Evolutionary conservation across 1,140 invertebrate genomes (phyloP).

Genomic region (Ooceraea biroi): DNA sequence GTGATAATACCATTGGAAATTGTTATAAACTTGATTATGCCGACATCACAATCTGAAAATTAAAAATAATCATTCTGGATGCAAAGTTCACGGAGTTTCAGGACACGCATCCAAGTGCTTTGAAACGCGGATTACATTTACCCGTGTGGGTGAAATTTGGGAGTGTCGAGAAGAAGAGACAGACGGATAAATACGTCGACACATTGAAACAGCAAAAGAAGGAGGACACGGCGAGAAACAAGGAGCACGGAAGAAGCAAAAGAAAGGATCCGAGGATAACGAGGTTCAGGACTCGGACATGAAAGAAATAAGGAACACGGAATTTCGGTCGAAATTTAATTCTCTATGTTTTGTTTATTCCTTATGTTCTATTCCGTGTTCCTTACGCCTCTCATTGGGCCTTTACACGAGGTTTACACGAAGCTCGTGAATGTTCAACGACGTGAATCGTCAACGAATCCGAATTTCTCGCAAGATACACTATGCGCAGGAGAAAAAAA

Average conservation of each 20-base stretch:
- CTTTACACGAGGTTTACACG: too few relatives aligned
- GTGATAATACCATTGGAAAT: too few relatives aligned
- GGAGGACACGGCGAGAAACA: not conserved
- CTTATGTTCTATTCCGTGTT: too few relatives aligned
- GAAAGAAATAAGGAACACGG: too few relatives aligned
- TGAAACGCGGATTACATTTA: not conserved
- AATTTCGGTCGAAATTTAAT: too few relatives aligned
- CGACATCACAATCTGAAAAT: too few relatives aligned
- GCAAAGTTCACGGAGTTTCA: too few relatives aligned
- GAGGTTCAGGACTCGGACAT: too few relatives aligned
- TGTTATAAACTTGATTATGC: too few relatives aligned
- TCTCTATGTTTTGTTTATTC: too few relatives aligned
- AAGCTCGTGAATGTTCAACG: constrained; percentile 13
- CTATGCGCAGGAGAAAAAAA: not conserved
- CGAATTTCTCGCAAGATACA: constrained; percentile 18
- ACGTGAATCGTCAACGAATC: constrained; percentile 23
- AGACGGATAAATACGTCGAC: not conserved
- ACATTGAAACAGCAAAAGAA: constrained; percentile 7
- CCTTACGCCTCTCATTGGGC: too few relatives aligned
- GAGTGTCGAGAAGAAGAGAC: not conserved
- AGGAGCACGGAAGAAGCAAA: not conserved
- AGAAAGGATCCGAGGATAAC: not conserved
- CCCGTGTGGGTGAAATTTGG: not conserved
- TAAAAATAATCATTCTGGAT: not conserved
- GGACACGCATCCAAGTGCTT: too few relatives aligned